These are phyloP conservation scores for Oreochromis spilurus DNA, from an alignment of 2,113 vertebrate genomes.

Conservation along the genomic window DNA sequence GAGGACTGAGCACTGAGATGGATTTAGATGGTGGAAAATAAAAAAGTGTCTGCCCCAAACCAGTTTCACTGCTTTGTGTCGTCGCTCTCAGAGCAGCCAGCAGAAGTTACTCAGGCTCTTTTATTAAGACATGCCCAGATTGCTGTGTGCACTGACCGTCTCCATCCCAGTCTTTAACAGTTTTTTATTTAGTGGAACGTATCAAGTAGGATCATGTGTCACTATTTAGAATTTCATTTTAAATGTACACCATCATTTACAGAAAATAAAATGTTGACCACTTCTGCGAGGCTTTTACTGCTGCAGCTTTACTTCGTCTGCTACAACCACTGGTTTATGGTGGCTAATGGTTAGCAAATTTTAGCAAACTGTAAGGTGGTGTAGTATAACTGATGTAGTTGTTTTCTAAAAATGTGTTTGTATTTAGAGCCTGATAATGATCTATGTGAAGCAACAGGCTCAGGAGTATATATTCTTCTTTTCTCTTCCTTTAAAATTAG, in stretches of 20 bases:
- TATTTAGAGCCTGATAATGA: background rate
- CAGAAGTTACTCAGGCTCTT: background rate
- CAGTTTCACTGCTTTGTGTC: background rate
- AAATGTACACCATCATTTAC: background rate
- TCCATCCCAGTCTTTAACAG: background rate
- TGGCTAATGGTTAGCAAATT: background rate
- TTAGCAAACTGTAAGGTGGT: background rate
- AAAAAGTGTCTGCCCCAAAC: background rate
- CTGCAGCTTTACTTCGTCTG: background rate
- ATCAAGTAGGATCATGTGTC: background rate
- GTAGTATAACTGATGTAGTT: background rate
- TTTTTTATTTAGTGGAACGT: background rate
- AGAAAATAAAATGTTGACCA: background rate
- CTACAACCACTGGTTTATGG: background rate
- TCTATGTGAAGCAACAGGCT: rapidly evolving
- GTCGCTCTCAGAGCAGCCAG: background rate
- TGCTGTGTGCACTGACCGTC: background rate
- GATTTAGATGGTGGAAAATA: background rate
- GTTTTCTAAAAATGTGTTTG: background rate
- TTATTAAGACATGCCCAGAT: background rate
- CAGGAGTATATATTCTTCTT: background rate
- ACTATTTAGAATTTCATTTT: background rate
- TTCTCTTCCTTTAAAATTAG: background rate
- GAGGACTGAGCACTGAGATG: background rate
- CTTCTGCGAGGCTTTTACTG: background rate